Evolutionary conservation across 2,797 vertebrate species (phyloP), one percentile per base, ranked within the genome.

Genomic region (Hapalemur alaotrensis): DNA sequence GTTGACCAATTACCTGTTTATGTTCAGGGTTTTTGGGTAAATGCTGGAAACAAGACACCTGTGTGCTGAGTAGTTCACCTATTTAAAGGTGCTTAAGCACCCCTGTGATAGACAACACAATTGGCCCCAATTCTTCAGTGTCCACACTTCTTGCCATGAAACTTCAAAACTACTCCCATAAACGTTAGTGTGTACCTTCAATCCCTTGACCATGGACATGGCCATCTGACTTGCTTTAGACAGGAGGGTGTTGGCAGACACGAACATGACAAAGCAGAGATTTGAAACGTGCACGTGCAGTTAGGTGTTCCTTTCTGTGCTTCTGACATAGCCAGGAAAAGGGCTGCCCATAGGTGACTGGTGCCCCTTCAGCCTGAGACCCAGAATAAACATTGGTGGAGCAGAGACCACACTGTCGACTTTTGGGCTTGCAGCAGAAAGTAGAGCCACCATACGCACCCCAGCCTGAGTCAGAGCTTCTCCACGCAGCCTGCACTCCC

Each of bases 211-310:
- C n/a, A n/a, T 25, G 54, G 70, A 13, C n/a, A 30, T 73, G 43
- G 13, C 23, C 32, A n/a, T 7, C 30, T 43, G 57, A 61, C 69
- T 79, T 91, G 20, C 38, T 92, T 86, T 46, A 18, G 73, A 69
- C 25, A 70, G 79, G 50, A 89, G 10, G 35, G 25, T 32, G 1
- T 94, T 22, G 63, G 41, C 32, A 83, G 12, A 63, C 7, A 28
- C 4, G 30, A 73, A 69, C 0, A 3, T 7, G 14, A 65, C 0
- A 6, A 73, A 75, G 72, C 52, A 84, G 70, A 67, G 25, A 32
- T 3, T 20, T 67, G 57, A 59, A 61, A 38, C 13, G 13, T 48
- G 28, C 32, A 32, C 0, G 2, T 0, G 2, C 15, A n/a, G 2
- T 17, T 7, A 76, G 28, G 22, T 48, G 25, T 52, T 67, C 25